Conservation (phyloP, 2,888 invertebrate genomes). For the Deilephila elpenor region DNA sequence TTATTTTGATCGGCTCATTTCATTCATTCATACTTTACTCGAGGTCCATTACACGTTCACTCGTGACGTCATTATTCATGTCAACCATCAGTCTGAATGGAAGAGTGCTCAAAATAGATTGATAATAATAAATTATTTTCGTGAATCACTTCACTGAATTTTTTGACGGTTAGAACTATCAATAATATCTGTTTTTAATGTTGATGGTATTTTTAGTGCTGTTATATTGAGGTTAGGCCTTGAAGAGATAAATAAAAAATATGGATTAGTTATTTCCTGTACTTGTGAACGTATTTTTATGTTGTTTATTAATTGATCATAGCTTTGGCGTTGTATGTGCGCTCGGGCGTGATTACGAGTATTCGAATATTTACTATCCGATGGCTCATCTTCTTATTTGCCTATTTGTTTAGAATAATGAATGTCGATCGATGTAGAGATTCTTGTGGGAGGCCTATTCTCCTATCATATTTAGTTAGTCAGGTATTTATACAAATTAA, state of each 20-base stretch:
- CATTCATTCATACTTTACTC: constrained; percentile 12
- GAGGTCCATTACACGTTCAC: constrained; percentile 8
- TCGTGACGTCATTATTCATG: constrained; percentile 19
- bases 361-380: too few species aligned
- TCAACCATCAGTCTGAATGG: constrained; percentile 7
- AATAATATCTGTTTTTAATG: constrained; percentile 7
- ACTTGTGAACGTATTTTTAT: too few species aligned
- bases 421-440: too few species aligned
- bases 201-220: neutral
- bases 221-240: neutral
- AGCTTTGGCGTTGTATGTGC: too few species aligned
- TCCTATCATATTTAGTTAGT: too few species aligned
- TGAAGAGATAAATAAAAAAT: neutral
- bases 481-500: too few species aligned
- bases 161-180: too few species aligned
- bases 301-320: too few species aligned
- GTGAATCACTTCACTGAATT: neutral
- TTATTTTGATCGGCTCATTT: constrained; percentile 17
- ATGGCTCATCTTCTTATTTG: neutral
- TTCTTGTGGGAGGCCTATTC: too few species aligned
- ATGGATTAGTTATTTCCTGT: too few species aligned
- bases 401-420: too few species aligned
- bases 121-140: neutral
- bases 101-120: neutral
- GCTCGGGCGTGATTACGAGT: too few species aligned